Base-by-base conservation (phyloP, 2,113 vertebrate genomes). In the Hydropotes inermis region DNA sequence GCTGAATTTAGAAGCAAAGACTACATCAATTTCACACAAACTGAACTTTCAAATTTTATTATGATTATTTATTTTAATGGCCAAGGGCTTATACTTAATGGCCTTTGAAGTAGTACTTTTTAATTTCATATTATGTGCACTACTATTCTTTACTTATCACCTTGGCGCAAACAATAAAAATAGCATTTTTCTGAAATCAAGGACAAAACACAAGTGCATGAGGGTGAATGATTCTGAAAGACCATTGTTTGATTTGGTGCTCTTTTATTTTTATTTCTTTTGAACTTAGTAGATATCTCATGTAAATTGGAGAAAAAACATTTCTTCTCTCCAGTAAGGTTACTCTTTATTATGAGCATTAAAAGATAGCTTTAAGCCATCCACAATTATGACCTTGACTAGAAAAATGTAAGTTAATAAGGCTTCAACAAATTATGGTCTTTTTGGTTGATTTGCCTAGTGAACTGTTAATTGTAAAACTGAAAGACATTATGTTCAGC, bases 381-480 rank as follows among this genome's bases (percentile, higher is more conserved):
- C 99, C 98, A 98, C 98, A 99, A 99, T 99, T 99, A 99, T 99
- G 98, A 99, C 99, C 99, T 99, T 99, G 99, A 99, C 99, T 99
- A 98, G 99, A 98, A 99, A 99, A 99, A 98, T 99, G 98, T 99
- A 99, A 99, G 99, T 99, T 99, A 99, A 99, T 99, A 99, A 99
- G 99, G 98, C 99, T 99, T 99, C 99, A 99, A 99, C 99, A 99
- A 99, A 99, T 99, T 99, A 99, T 99, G 98, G 99, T 99, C 98
- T 99, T 99, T 99, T 99, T 99, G 98, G 99, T 99, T 96, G 98
- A 99, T 99, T 99, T 99, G 99, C 99, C 98, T 99, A 99, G 99
- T 99, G 99, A 99, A 99, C 99, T 99, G 99, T 99, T 99, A 99
- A 99, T 99, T 99, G 99, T 99, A 99, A 99, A 99, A 99, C 99